A percentile compares a stretch with the other conserved stretches of the same genome.
phyloP scores from a whole-genome alignment of 2,888 invertebrate species.

The Halictus quadricinctus region DNA sequence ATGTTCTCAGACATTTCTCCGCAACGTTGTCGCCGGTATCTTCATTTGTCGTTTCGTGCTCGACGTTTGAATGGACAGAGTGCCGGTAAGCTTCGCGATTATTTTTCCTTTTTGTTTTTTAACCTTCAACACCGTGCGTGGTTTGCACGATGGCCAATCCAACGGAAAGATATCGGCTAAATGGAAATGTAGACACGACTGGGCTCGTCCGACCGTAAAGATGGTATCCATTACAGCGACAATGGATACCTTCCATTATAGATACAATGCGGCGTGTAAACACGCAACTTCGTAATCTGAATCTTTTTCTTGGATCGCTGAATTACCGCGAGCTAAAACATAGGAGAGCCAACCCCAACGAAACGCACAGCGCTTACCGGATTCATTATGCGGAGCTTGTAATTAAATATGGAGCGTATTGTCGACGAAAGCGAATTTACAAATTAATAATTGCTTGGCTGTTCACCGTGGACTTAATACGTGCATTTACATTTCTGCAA shows the following conservation, averaged over 20 bases:
- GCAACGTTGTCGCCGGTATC: not conserved
- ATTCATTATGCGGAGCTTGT: not conserved
- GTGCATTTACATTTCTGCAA: not conserved
- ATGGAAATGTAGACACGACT: not conserved
- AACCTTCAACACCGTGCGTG: not conserved
- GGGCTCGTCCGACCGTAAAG: not conserved
- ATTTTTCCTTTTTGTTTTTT: not conserved
- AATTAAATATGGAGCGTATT: not conserved
- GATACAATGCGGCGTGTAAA: not conserved
- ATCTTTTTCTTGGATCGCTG: not conserved
- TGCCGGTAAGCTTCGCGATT: not conserved
- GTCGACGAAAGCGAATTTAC: not conserved
- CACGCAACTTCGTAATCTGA: not conserved
- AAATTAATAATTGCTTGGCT: not conserved
- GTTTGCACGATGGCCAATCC: not conserved
- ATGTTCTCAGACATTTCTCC: conserved; percentile 39
- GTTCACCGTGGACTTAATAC: not conserved
- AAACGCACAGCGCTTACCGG: not conserved
- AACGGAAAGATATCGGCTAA: not conserved
- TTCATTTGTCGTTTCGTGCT: not conserved
- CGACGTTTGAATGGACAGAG: not conserved
- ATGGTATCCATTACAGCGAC: not conserved
- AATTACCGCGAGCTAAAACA: not conserved
- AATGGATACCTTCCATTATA: not conserved
- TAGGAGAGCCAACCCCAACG: not conserved